These are phyloP conservation scores for Aphelenchoides bicaudatus DNA, from an alignment of 2,888 invertebrate genomes.

Conservation along the genomic window DNA sequence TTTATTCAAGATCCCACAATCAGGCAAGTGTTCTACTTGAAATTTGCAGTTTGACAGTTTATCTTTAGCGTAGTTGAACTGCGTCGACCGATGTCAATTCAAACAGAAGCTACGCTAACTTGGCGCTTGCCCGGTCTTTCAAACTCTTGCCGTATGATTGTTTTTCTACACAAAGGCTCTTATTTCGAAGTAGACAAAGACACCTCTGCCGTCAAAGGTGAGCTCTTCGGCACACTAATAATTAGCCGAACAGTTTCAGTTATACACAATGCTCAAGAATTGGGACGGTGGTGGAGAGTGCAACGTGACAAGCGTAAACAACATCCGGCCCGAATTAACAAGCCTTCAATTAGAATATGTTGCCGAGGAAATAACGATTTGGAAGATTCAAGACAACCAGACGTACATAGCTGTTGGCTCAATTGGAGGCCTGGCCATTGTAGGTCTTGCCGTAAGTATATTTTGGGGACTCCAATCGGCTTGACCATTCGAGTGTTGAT, in stretches of 20 bases:
- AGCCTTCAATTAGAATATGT: conserved; percentile 36
- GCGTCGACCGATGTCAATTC: conserved; percentile 28
- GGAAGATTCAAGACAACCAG: conserved; percentile 34
- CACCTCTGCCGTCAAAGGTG: conserved; percentile 9
- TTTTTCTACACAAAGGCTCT: conserved; percentile 28
- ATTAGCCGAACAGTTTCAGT: conserved; percentile 15
- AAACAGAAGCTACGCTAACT: conserved; percentile 31
- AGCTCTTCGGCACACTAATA: neutral
- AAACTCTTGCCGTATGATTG: conserved; percentile 26
- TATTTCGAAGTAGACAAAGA: conserved; percentile 23
- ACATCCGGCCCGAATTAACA: conserved; percentile 22
- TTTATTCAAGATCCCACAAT: conserved; percentile 15
- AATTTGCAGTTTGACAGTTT: too few relatives aligned
- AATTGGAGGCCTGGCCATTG: conserved; percentile 35
- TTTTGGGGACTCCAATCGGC: conserved; percentile 29
- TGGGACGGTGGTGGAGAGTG: conserved; percentile 20
- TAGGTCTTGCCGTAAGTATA: conserved; percentile 34
- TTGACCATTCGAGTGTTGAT: too few relatives aligned
- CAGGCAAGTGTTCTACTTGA: too few relatives aligned
- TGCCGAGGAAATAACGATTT: conserved; percentile 33
- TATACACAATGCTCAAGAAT: conserved; percentile 1
- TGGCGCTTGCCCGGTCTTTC: conserved; percentile 29
- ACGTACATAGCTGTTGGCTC: conserved; percentile 36
- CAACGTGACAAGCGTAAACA: conserved; percentile 4
- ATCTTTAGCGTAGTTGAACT: conserved; percentile 33